Conservation (phyloP, 2,888 invertebrate species). For the Plagodis dolabraria region DNA sequence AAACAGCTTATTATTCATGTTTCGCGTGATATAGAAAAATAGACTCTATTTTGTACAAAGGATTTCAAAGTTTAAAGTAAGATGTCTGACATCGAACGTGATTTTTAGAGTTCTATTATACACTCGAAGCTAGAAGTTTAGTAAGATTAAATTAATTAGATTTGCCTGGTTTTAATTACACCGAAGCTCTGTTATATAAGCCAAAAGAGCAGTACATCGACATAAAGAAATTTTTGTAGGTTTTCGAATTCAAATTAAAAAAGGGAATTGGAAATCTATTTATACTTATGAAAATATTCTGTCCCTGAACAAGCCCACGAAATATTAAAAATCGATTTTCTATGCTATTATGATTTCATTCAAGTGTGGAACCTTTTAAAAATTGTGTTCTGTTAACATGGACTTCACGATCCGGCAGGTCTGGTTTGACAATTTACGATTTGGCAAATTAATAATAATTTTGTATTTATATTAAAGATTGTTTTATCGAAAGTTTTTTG, state of each 20-base stretch:
- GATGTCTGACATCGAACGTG: conserved; percentile 5
- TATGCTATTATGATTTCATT: not conserved
- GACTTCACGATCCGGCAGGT: conserved; percentile 32
- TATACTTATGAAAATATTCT: too few relatives aligned
- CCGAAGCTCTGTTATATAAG: too few relatives aligned
- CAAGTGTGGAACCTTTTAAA: conserved; percentile 5
- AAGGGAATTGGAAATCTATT: too few relatives aligned
- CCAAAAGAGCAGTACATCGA: too few relatives aligned
- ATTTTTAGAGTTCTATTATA: conserved; percentile 1
- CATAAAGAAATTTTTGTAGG: too few relatives aligned
- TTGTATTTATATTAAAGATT: conserved; percentile 12
- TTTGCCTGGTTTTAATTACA: too few relatives aligned
- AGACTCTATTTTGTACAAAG: conserved; percentile 1
- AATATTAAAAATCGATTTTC: too few relatives aligned
- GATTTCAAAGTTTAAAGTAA: not conserved
- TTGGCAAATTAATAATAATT: conserved; percentile 18
- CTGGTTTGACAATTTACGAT: conserved; percentile 32
- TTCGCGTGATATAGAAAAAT: conserved; percentile 6
- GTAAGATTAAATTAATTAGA: too few relatives aligned
- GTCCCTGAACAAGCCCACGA: too few relatives aligned
- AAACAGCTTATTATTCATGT: not conserved
- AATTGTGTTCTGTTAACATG: not conserved
- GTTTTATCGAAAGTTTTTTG: conserved; percentile 23
- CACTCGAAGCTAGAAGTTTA: too few relatives aligned
- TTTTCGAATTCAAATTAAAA: too few relatives aligned